These are phyloP conservation scores for Graphium colonna DNA, from an alignment of 2,888 invertebrate species.

Conservation along the genomic window DNA sequence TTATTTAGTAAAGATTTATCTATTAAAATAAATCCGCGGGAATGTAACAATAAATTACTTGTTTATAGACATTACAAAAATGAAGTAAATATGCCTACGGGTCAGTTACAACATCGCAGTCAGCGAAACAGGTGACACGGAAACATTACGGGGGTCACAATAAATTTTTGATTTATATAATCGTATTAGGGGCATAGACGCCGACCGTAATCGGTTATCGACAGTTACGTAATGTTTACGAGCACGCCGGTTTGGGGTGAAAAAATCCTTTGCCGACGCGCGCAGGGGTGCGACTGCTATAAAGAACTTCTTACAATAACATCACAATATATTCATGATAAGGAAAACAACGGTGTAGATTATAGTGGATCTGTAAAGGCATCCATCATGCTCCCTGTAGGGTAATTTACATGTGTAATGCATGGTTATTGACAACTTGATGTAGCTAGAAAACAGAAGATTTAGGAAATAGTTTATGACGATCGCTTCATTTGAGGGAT, in stretches of 20 bases:
- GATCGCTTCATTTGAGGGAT: too few species aligned
- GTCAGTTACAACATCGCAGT: not conserved
- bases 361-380: not conserved
- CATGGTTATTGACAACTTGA: not conserved
- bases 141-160: not conserved
- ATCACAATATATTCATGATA: constrained; percentile 15
- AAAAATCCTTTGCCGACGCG: not conserved
- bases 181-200: not conserved
- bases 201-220: constrained; percentile 8
- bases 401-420: not conserved
- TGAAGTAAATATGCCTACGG: too few species aligned
- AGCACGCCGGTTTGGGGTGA: not conserved
- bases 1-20: too few species aligned
- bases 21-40: too few species aligned
- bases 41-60: too few species aligned
- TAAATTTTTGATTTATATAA: constrained; percentile 1
- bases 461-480: too few species aligned
- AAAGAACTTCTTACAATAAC: constrained; percentile 13
- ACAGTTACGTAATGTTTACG: constrained; percentile 13
- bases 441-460: too few species aligned
- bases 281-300: constrained; percentile 1
- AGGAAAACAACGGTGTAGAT: constrained; percentile 9
- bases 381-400: not conserved
- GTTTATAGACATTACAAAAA: too few species aligned
- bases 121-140: not conserved